Evolutionary conservation across 2,888 invertebrate genomes (phyloP).

Genomic region (Anaspis maculata): DNA sequence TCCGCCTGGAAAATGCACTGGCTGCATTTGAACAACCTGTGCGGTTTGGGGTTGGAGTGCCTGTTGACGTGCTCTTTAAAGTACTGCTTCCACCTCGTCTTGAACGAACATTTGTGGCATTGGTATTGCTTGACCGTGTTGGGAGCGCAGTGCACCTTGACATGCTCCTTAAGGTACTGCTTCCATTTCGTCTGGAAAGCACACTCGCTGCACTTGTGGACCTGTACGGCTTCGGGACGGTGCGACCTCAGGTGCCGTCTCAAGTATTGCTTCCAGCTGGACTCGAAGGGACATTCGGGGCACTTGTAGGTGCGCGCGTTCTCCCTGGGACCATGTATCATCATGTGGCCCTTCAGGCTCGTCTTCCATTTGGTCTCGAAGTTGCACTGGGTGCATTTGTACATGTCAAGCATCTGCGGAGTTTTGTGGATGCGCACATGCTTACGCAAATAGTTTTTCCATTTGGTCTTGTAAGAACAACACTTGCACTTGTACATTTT

Average conservation of each 20-base stretch:
- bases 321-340: constrained; percentile 16
- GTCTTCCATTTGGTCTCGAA: constrained; percentile 23
- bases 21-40: constrained; percentile 18
- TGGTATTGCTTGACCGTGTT: constrained; percentile 19
- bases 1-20: constrained; percentile 18
- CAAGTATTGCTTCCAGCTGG: constrained; percentile 20
- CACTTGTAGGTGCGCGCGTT: constrained; percentile 20
- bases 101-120: constrained; percentile 20
- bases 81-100: constrained; percentile 21
- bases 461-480: constrained; percentile 22
- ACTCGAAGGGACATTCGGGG: constrained; percentile 18
- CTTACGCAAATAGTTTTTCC: constrained; percentile 17
- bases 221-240: constrained; percentile 15
- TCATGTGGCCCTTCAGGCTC: constrained; percentile 19
- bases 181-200: constrained; percentile 21
- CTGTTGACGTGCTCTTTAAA: constrained; percentile 21
- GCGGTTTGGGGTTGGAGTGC: constrained; percentile 18
- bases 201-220: constrained; percentile 19
- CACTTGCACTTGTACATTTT: constrained; percentile 18
- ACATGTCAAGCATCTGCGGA: constrained; percentile 21
- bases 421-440: constrained; percentile 19
- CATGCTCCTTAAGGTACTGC: constrained; percentile 21
- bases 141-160: constrained; percentile 19
- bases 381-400: constrained; percentile 19
- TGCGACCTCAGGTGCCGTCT: constrained; percentile 12